Evolutionary conservation across 1,140 invertebrate species (phyloP), one percentile per base, ranked within the genome.

Genomic region (Whitmania pigra): DNA sequence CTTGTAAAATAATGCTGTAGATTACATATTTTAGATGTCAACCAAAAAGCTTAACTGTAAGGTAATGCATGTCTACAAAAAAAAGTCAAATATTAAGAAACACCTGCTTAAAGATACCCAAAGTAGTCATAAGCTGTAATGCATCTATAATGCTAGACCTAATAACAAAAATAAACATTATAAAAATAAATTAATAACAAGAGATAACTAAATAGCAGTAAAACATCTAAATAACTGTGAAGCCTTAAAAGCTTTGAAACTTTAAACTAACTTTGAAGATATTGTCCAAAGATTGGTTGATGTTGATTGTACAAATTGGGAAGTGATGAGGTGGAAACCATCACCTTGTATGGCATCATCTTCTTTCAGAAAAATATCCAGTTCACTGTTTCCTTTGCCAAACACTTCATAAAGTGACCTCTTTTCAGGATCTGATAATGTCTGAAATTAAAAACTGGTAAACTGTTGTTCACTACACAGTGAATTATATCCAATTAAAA

Each of bases 351-450:
- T 25, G 22, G 11, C 9, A 31, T 25, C 57, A n/a, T 63, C 29
- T 63, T 31, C 57, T 7, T 31, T 63, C 57, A 63, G 57, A 63
- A 63, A 63, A 22, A 63, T 25, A 63, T 63, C 57, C 15, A 63
- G 29, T 22, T 63, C 57, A 31, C 22, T 31, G 18, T 31, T 63
- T 7, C 57, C 29, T 20, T 25, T 31, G 22, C 29, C 29, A 31
- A 63, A 63, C 22, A 63, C 57, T 13, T 63, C 57, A 63, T 63
- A 63, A 22, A 63, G 29, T 20, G 57, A 13, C 57, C 57, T 63
- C 57, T 63, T 63, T 11, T 63, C 29, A 22, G 22, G 22, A 31
- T 63, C 57, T 4, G 22, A 25, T 63, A 63, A 13, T 2, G 57
- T 63, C 57, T 63, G 9, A 25, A 31, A 31, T 63, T n/a, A 25